Evolutionary conservation across 2,888 invertebrate genomes (phyloP), one percentile per base, ranked within the genome.

Genomic region (Polietes domitor): DNA sequence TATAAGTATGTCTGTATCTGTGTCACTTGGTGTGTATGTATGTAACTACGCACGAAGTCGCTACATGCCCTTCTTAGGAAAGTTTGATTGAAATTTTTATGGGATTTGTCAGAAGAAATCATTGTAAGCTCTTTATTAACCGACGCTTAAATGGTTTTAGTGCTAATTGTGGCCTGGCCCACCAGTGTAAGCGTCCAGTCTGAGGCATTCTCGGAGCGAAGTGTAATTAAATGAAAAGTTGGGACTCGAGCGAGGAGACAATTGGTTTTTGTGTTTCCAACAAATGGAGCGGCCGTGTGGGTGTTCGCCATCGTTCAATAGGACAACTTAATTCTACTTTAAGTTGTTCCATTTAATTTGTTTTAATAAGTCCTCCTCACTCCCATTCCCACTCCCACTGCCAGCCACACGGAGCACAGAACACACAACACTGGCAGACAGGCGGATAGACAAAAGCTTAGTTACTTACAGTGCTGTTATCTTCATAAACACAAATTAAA

Each of bases 311-410:
- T 70, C 41, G 10, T 47, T 21, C 65, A 68, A 75, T 37, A 74
- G 32, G 71, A 77, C 83, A 77, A 73, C 77, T 81, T 78, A 78
- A 80, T 84, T 32, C 75, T 65, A 65, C 75, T 84, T 80, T 78
- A 84, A 80, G 83, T 80, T 78, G 75, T 81, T 84, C 72, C 78
- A 78, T 78, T 80, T 81, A 81, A 84, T 81, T 80, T 80, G 72
- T 72, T 77, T 58, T 55, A 80, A 72, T 78, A 72, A 72, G 75
- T 72, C 72, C 75, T 65, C 47, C 32, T 47, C 65, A 47, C 21
- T 71, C 76, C 43, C 70, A 68, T 32, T 41, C 73, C 73, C 21
- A 71, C 76, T 32, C 53, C 50, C 43, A 50, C 73, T 65, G 28
- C 32, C 21, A 37, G 26, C 47, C 24, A 41, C 53, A 68, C 21